Evolutionary conservation across 2,888 invertebrate species (phyloP), one percentile per base, ranked within the genome.

Genomic region (Campoletis raptor): DNA sequence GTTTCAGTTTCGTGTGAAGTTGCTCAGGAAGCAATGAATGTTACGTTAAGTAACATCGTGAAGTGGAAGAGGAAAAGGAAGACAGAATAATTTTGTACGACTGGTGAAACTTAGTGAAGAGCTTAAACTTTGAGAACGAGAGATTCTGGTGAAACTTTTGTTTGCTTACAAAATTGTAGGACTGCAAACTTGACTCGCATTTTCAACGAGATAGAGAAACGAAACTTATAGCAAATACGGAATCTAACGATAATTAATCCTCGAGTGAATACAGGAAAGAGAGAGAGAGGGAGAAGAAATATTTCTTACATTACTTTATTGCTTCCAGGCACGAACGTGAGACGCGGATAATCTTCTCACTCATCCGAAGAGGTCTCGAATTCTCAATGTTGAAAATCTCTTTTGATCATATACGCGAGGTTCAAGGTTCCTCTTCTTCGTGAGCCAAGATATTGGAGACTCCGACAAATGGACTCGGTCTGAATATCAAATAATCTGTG

Each of bases 191-290:
- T 10, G 61, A 30, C 37, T 78, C 64, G 18, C 6, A 15, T 30
- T 9, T 24, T 40, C 37, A 21, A 54, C 0, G 67, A 54, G 42
- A 70, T 24, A 57, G 42, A 30, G 61, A 61, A 30, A 7, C 18
- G 42, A 52, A n/a, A 54, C 30, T 72, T 72, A n/a, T 18, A 66
- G 83, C 52, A 78, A 78, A 83, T 24, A 77, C 78, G 72, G 21
- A 54, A 83, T 54, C 40, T 54, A 83, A 83, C 66, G 72, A 83
- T 70, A 83, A 78, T 78, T 78, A 83, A 73, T 78, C 77, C 61
- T 40, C 40, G n/a, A 1, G 10, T 30, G 15, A 61, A 61, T 7
- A 30, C 61, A 9, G 30, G 30, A 2, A 7, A 61, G 30, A 8
- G 12, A 64, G 30, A 36, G 36, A 30, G 5, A 24, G 1, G 8